Conservation (phyloP, 2,113 vertebrate species). For the Coturnix japonica region DNA sequence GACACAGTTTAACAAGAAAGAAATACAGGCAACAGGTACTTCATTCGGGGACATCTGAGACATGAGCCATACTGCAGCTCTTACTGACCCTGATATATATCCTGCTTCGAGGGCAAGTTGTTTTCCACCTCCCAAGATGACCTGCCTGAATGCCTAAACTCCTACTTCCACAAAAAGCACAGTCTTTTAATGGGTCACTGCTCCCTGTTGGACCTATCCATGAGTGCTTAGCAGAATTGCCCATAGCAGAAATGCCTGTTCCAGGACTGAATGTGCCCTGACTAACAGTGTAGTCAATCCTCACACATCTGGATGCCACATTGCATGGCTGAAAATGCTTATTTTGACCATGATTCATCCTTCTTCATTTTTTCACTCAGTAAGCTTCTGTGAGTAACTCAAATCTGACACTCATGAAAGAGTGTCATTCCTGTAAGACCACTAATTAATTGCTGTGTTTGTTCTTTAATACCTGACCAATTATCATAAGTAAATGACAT, state of each 20-base stretch:
- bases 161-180: background rate
- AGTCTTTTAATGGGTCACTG: background rate
- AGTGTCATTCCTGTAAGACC: conserved; percentile 36
- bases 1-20: background rate
- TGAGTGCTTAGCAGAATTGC: background rate
- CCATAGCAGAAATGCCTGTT: background rate
- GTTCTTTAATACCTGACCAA: conserved; percentile 56
- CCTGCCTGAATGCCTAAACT: background rate
- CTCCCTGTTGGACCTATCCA: background rate
- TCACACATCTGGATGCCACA: conserved; percentile 37
- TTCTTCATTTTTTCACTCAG: conserved; percentile 24
- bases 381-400: conserved; percentile 40
- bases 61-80: background rate
- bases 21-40: background rate
- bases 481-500: conserved; percentile 50
- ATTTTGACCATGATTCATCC: conserved; percentile 39
- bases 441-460: conserved; percentile 60
- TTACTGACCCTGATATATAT: background rate
- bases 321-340: background rate
- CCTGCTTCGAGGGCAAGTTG: background rate
- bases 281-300: background rate
- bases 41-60: background rate
- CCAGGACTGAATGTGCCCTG: background rate
- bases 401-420: conserved; percentile 35
- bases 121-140: background rate